These are phyloP conservation scores for Falco peregrinus DNA, from an alignment of 2,797 vertebrate species.

Conservation along the genomic window DNA sequence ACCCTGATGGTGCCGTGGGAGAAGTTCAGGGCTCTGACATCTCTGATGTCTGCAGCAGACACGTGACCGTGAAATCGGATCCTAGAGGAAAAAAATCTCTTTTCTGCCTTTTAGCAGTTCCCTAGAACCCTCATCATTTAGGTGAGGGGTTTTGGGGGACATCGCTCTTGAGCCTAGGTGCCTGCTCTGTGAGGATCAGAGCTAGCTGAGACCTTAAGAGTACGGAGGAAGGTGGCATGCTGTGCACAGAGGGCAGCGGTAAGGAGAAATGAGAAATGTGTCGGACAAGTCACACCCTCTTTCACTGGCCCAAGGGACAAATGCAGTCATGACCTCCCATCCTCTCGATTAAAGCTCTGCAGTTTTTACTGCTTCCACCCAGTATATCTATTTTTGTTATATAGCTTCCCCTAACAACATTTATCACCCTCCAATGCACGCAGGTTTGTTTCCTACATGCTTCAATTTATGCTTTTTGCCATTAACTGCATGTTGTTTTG, in stretches of 20 bases:
- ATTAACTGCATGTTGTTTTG: neutral
- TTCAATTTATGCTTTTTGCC: neutral
- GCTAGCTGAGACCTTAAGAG: neutral
- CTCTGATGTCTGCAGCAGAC: neutral
- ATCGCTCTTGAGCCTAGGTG: too few relatives aligned
- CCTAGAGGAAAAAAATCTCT: neutral
- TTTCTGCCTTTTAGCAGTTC: neutral
- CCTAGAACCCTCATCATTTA: neutral
- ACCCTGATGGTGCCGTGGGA: neutral
- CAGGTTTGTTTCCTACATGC: neutral
- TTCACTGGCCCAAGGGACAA: neutral
- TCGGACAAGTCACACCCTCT: neutral
- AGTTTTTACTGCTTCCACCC: neutral
- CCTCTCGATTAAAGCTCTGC: neutral
- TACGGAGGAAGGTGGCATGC: neutral
- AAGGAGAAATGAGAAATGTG: neutral
- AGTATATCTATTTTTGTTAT: neutral
- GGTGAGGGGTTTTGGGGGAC: rapidly evolving
- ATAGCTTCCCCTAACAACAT: neutral
- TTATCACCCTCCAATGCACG: neutral
- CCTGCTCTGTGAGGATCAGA: neutral
- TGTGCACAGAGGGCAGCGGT: neutral
- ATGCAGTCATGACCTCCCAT: neutral
- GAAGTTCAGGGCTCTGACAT: neutral
- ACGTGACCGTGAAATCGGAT: neutral